Conservation (phyloP, 2,113 vertebrate species). For the Trogon surrucura region DNA sequence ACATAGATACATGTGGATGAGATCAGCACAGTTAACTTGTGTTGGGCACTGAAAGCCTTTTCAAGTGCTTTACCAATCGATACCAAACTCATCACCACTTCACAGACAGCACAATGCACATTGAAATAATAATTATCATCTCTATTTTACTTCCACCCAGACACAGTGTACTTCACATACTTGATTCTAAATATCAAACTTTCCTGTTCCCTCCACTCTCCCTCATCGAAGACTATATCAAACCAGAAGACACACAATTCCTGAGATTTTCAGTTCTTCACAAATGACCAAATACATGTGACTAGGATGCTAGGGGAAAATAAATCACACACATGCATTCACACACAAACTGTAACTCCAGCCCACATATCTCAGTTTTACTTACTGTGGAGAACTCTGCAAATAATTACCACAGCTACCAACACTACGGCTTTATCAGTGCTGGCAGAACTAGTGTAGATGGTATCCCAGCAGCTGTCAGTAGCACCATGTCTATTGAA, state of each 20-base stretch:
- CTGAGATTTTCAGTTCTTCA: background rate
- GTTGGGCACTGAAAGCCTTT: background rate
- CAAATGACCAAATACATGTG: background rate
- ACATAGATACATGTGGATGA: background rate
- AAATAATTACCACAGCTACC: conserved; percentile 24
- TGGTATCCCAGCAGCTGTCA: conserved; percentile 44
- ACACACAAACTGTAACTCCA: background rate
- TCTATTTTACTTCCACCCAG: background rate
- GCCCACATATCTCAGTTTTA: background rate
- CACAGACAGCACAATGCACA: background rate
- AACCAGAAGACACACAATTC: background rate
- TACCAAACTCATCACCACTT: background rate
- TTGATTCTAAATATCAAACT: background rate
- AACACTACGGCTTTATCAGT: conserved; percentile 24
- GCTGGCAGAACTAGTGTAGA: conserved; percentile 6
- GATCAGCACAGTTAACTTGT: background rate
- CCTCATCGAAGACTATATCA: background rate
- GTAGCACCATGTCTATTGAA: conserved; percentile 36
- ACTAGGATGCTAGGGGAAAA: background rate
- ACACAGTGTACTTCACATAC: background rate
- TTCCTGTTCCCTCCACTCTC: background rate
- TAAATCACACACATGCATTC: background rate
- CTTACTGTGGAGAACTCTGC: background rate
- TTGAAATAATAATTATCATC: background rate
- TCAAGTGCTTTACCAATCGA: background rate